A percentile compares a stretch with the other conserved stretches of the same genome.
phyloP scores from a whole-genome alignment of 2,888 invertebrate genomes.

The Serripes groenlandicus region DNA sequence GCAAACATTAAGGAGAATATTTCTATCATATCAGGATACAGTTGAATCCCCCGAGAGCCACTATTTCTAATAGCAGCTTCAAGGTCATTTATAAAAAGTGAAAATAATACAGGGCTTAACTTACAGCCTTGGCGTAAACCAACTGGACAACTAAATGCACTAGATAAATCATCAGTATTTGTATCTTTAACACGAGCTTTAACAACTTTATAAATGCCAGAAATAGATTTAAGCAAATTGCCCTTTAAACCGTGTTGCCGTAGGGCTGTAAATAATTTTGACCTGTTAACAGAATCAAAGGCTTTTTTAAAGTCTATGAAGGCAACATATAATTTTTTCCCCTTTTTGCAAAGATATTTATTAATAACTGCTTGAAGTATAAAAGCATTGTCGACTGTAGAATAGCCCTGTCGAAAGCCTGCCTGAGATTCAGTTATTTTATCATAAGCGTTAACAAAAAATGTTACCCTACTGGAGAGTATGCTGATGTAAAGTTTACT shows the following conservation, averaged over 20 bases:
- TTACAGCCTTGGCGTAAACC: too few species aligned
- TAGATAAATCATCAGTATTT: too few species aligned
- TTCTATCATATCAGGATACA: too few species aligned
- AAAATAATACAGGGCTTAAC: too few species aligned
- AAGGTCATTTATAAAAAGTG: too few species aligned
- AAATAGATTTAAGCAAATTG: conserved; percentile 17
- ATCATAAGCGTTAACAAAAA: conserved; percentile 30
- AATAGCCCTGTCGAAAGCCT: conserved; percentile 23
- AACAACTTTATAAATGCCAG: conserved; percentile 25
- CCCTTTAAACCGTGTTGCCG: conserved; percentile 12
- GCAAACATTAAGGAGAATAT: too few species aligned
- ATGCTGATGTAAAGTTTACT: conserved; percentile 34
- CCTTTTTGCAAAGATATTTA: conserved; percentile 23
- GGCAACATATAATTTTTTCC: conserved; percentile 37
- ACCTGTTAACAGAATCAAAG: conserved; percentile 38
- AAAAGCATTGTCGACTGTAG: conserved; percentile 35
- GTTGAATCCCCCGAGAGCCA: too few species aligned
- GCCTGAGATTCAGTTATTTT: conserved; percentile 7
- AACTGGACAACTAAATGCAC: too few species aligned
- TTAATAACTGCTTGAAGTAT: conserved; percentile 28
- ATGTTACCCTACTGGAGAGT: conserved; percentile 21
- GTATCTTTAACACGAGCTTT: conserved; percentile 28
- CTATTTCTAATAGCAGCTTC: too few species aligned
- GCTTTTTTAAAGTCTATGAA: conserved; percentile 42
- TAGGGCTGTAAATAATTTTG: conserved; percentile 23